These are phyloP conservation scores for Anomalospiza imberbis DNA, from an alignment of 2,797 vertebrate genomes.

Conservation along the genomic window DNA sequence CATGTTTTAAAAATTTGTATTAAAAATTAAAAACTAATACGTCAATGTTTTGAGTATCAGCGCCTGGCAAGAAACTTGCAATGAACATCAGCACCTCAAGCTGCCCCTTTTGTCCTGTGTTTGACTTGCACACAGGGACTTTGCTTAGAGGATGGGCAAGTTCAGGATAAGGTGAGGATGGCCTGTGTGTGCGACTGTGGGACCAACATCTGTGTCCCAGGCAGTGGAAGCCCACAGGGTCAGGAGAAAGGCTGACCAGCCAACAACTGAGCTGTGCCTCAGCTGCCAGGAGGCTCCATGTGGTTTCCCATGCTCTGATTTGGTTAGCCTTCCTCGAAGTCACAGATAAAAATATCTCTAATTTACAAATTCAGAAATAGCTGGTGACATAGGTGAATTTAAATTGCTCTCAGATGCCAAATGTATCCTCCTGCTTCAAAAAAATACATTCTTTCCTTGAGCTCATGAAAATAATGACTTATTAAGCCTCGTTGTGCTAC, in stretches of 20 bases:
- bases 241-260: neutral
- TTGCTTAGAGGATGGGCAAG: neutral
- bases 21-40: neutral
- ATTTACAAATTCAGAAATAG: neutral
- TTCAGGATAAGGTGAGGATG: neutral
- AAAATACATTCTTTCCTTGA: neutral
- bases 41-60: neutral
- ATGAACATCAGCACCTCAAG: neutral
- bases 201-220: neutral
- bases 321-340: neutral
- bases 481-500: neutral
- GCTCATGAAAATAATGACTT: conserved; percentile 20
- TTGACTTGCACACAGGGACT: rapidly evolving
- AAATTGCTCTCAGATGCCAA: conserved; percentile 10
- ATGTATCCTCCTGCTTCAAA: neutral
- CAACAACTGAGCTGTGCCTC: neutral
- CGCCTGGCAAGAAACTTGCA: neutral
- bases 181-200: neutral
- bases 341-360: neutral
- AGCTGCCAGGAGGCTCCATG: neutral
- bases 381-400: conserved; percentile 3
- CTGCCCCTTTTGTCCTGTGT: neutral
- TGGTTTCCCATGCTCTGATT: neutral
- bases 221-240: neutral
- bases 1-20: neutral